Evolutionary conservation across 2,797 vertebrate genomes (phyloP).

Genomic region (Xenops minutus): DNA sequence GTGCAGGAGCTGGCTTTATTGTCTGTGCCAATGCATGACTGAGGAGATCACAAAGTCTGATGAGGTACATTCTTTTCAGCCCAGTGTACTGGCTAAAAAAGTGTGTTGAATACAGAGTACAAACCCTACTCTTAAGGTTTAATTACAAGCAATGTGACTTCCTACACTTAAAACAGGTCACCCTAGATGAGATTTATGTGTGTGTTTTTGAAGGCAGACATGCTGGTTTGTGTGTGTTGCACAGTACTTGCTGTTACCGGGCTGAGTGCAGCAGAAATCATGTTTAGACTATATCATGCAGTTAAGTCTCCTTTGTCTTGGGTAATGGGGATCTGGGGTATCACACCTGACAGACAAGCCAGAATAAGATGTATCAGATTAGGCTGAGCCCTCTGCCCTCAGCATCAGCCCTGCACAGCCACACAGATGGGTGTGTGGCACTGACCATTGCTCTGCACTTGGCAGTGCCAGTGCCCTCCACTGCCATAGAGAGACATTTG

Average conservation of each 20-base stretch:
- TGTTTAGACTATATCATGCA: not conserved
- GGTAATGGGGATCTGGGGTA: not conserved
- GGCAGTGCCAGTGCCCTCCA: not conserved
- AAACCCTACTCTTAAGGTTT: not conserved
- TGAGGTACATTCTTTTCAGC: not conserved
- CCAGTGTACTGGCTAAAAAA: not conserved
- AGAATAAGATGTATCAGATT: not conserved
- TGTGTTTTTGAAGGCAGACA: not conserved
- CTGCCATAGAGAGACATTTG: fast-evolving
- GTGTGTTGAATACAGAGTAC: not conserved
- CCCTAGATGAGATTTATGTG: not conserved
- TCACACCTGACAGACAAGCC: not conserved
- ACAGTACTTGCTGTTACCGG: not conserved
- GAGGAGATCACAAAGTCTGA: not conserved
- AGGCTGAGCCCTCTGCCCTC: not conserved
- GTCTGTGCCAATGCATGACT: not conserved
- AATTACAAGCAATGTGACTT: not conserved
- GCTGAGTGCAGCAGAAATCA: fast-evolving
- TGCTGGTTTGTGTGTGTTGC: not conserved
- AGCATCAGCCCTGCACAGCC: not conserved
- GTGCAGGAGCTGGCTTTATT: not conserved
- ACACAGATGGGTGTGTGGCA: fast-evolving
- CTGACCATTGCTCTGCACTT: not conserved
- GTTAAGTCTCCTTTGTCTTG: not conserved
- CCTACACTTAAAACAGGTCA: not conserved